phyloP scores from a whole-genome alignment of 2,797 vertebrate genomes.

The Poeciliopsis turneri region DNA sequence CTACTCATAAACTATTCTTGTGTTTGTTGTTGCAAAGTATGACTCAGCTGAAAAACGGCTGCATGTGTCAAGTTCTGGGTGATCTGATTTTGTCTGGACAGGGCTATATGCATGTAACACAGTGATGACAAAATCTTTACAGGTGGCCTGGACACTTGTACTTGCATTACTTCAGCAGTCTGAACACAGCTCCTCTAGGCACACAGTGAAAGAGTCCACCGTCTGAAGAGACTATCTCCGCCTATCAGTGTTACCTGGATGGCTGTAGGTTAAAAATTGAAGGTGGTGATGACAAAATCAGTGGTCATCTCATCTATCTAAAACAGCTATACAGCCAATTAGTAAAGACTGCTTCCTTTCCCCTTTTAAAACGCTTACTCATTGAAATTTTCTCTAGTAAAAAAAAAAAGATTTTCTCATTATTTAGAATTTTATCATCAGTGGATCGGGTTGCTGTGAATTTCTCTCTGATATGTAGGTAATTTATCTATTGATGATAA shows the following conservation, averaged over 20 bases:
- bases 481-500: background rate
- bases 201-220: background rate
- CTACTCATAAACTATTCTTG: background rate
- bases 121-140: background rate
- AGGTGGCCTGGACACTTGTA: background rate
- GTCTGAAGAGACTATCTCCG: background rate
- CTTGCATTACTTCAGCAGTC: background rate
- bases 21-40: background rate
- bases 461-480: background rate
- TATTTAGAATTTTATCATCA: background rate
- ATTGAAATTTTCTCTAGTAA: background rate
- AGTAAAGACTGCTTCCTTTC: background rate
- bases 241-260: background rate
- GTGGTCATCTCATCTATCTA: background rate
- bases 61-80: background rate
- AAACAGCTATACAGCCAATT: background rate
- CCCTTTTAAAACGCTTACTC: background rate
- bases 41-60: background rate
- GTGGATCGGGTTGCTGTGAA: background rate
- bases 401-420: background rate
- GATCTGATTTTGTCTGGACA: background rate
- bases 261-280: too few relatives aligned
- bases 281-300: background rate
- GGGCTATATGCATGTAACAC: too few relatives aligned
- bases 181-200: too few relatives aligned